Evolutionary conservation across 2,113 vertebrate genomes (phyloP), one percentile per base, ranked within the genome.

Genomic region (Gobio gobio): DNA sequence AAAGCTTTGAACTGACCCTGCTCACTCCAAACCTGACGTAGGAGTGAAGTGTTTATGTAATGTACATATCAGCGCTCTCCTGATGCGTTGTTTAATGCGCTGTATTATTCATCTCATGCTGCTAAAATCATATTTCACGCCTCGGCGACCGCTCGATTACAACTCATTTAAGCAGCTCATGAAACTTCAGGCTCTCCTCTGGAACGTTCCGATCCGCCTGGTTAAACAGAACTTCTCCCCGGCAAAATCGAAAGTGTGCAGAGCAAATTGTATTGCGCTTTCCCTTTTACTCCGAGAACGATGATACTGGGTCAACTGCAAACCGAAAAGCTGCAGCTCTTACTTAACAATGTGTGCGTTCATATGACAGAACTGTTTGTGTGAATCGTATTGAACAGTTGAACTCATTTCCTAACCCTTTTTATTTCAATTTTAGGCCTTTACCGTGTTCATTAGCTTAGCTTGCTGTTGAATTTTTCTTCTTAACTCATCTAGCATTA

Each of bases 21-120:
- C 72, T 82, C 51, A 54, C 78, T 86, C 70, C 70, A 76, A 80
- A 63, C 84, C 54, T 29, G 29, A 86, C 58, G 83, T 87, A 87
- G 87, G 87, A 90, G 83, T 76, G 45, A 61, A 79, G 81, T 73
- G 86, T 85, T 89, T 90, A 90, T 87, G 87, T 88, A 90, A 90
- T 88, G 68, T 82, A 81, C 61, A 70, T 78, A 82, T 77, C 86
- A 81, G 63, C 54, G 74, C 49, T 76, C 72, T 20, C 59, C 59
- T 76, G 75, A 63, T 86, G 85, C 78, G 63, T 86, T 84, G 83
- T 85, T 85, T 88, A 88, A 86, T 89, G 73, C 49, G 43, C 68
- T 85, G 58, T 85, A 90, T 90, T 91, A 89, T 89, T 88, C 88
- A 90, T 89, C 82, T 64, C 84, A 64, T 49, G 73, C 80, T 87